These are phyloP conservation scores for Archips crataeganus DNA, from an alignment of 2,888 invertebrate genomes.

Conservation along the genomic window DNA sequence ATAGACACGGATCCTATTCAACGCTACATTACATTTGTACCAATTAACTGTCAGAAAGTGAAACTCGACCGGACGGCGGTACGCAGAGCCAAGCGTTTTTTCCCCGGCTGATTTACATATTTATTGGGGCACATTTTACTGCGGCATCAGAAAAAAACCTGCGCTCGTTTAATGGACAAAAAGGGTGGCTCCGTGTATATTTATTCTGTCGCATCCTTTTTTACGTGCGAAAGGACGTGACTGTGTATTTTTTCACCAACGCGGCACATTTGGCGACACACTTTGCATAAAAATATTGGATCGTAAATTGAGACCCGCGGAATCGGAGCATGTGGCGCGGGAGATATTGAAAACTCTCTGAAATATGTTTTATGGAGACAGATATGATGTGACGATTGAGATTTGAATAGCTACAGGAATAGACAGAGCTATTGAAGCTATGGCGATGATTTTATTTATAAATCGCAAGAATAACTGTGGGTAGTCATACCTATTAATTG, in stretches of 20 bases:
- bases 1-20: constrained; percentile 47
- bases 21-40: constrained; percentile 63
- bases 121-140: constrained; percentile 86
- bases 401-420: constrained; percentile 63
- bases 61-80: constrained; percentile 71
- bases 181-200: constrained; percentile 84
- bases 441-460: not conserved
- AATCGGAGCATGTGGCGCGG: constrained; percentile 75
- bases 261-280: constrained; percentile 83
- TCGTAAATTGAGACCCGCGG: constrained; percentile 77
- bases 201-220: constrained; percentile 85
- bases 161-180: constrained; percentile 84
- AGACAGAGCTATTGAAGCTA: constrained; percentile 42
- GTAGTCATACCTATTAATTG: no score
- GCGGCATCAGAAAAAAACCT: constrained; percentile 77
- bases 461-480: not conserved
- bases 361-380: constrained; percentile 72
- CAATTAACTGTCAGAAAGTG: constrained; percentile 81
- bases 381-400: constrained; percentile 67
- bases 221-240: constrained; percentile 82
- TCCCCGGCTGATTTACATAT: constrained; percentile 82
- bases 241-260: constrained; percentile 78
- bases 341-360: constrained; percentile 74
- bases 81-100: constrained; percentile 66
- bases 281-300: constrained; percentile 85